A percentile compares a stretch with the other conserved stretches of the same genome.
phyloP scores from a whole-genome alignment of 2,113 vertebrate genomes.

The Oncorhynchus kisutch region DNA sequence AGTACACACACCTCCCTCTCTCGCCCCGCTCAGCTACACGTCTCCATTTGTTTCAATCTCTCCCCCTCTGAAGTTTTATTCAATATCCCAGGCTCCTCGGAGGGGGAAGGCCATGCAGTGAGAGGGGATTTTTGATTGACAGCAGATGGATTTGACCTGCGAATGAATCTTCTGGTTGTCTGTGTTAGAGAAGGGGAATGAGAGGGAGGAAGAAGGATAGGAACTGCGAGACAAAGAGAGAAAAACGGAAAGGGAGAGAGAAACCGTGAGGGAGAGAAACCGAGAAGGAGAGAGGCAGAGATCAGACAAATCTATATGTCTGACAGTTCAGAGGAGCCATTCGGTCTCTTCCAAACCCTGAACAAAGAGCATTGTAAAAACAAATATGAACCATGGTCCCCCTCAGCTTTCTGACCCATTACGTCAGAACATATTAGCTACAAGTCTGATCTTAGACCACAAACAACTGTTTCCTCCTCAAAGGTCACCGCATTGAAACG shows the following conservation, averaged over 20 bases:
- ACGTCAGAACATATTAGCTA: neutral
- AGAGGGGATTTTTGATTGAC: constrained; percentile 15
- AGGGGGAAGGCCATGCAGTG: neutral
- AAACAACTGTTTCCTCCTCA: neutral
- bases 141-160: constrained; percentile 17
- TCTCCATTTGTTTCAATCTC: neutral
- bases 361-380: too few relatives aligned
- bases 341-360: too few relatives aligned
- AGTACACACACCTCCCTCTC: neutral
- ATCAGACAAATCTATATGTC: neutral
- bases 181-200: neutral
- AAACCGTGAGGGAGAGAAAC: neutral
- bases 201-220: neutral
- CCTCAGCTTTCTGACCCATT: neutral
- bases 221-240: neutral
- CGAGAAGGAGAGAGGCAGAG: neutral
- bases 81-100: neutral
- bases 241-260: neutral
- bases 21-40: neutral
- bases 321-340: too few relatives aligned
- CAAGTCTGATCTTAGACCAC: neutral
- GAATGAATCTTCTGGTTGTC: constrained; percentile 3
- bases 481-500: neutral
- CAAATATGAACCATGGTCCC: neutral
- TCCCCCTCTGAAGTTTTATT: neutral